Evolutionary conservation across 2,888 invertebrate genomes (phyloP), one percentile per base, ranked within the genome.

Genomic region (Lithophane socia): DNA sequence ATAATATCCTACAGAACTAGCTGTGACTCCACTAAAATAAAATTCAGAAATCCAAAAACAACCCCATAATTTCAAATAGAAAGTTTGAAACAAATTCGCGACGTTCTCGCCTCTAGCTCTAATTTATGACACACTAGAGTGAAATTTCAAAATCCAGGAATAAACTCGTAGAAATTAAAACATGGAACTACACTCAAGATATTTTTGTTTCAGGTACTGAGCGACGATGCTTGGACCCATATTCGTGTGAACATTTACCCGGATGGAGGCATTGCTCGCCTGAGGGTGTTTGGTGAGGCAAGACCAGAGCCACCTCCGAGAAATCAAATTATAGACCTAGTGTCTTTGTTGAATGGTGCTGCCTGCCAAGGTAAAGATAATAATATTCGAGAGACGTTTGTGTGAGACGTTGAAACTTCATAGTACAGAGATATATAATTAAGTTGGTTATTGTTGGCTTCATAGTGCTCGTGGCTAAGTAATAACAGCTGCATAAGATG

Each of bases 221-320:
- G 95, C 74, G 95, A 96, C 66, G 96, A 97, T 71, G 92, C 94
- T 0, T 97, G 96, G 94, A 97, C 97, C 0, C 97, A 97, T 86
- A 92, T 97, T 9, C 94, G 97, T 8, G 92, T 97, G 9, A 97
- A 97, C 87, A 97, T 97, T 21, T 97, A 94, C 88, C 98, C 98
- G 0, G 97, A 97, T 85, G 97, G 97, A 24, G 97, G 97, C 3
- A 97, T 97, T 8, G 97, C 97, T 0, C 94, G 97, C 61, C 92
- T 98, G 0, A 92, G 97, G 58, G 97, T 97, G 2, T 97, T 94
- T 82, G 97, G 97, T 0, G 95, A 97, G 83, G 97, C 97, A 0
- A 93, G 91, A 66, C 95, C 97, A 2, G 93, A 94, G 18, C 76
- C 90, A 0, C 96, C 95, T 10, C 85, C 91, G 16, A 86, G 89